A percentile compares a stretch with the other conserved stretches of the same genome.
Conservation (phyloP, 2,888 invertebrate species). For the Listrodromus nycthemerus region DNA sequence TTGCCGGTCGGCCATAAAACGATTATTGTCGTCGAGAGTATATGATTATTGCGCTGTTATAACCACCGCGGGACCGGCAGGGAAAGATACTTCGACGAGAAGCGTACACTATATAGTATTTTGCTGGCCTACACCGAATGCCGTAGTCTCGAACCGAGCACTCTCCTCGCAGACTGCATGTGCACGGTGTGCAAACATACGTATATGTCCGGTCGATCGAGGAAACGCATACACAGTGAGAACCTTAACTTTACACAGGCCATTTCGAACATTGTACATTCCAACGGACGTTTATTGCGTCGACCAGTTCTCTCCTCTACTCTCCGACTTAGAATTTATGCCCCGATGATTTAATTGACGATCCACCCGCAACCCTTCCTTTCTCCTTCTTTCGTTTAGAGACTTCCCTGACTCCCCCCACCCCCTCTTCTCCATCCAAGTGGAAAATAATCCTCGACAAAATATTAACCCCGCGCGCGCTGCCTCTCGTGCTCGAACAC, state of each 20-base stretch:
- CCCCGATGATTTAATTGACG: conserved; percentile 78
- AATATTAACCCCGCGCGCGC: conserved; percentile 37
- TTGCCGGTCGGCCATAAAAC: conserved; percentile 81
- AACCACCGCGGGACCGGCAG: conserved; percentile 73
- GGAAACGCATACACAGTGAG: conserved; percentile 56
- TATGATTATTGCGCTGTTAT: conserved; percentile 83
- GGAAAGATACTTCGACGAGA: conserved; percentile 38
- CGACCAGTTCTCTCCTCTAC: conserved; percentile 68
- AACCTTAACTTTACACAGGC: conserved; percentile 79
- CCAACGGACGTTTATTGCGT: conserved; percentile 75
- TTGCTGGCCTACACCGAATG: conserved; percentile 25
- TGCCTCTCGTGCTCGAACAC: conserved; percentile 27
- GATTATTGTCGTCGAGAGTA: conserved; percentile 83
- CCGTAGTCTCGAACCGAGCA: neutral
- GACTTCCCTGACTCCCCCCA: neutral
- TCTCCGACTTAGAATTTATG: conserved; percentile 72
- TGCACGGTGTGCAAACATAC: conserved; percentile 7
- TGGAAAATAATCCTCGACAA: conserved; percentile 63
- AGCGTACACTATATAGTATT: conserved; percentile 5
- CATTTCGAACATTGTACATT: conserved; percentile 79
- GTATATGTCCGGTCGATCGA: conserved; percentile 24
- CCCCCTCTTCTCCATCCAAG: neutral
- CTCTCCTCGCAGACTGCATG: conserved; percentile 2
- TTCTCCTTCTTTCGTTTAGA: conserved; percentile 34
- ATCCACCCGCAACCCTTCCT: conserved; percentile 36